Evolutionary conservation across 1,140 invertebrate species (phyloP).

Genomic region (Chelonus insularis): DNA sequence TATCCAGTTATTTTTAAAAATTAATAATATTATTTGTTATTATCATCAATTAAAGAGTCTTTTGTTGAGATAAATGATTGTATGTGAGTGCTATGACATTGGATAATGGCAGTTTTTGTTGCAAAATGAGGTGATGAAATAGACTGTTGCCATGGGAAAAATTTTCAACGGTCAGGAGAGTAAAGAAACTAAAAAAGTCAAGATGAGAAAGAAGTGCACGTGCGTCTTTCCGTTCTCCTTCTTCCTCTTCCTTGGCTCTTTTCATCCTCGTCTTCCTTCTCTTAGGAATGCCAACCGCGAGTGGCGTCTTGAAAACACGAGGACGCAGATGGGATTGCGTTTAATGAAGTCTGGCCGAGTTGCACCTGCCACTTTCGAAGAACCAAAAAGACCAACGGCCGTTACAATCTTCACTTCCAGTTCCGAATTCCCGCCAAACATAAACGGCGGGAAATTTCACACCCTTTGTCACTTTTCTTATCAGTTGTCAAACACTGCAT

Average conservation of each 20-base stretch:
- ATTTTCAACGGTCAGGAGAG: neutral
- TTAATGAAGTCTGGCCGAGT: conserved; percentile 56
- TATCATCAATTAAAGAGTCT: neutral
- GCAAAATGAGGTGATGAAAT: neutral
- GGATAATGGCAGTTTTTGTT: neutral
- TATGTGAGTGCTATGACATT: neutral
- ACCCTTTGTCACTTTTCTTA: no score
- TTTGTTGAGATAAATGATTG: neutral
- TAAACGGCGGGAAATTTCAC: conserved; percentile 13
- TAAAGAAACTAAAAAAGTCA: conserved; percentile 5
- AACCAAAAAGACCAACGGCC: conserved; percentile 40
- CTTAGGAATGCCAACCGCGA: conserved; percentile 34
- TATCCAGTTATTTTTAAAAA: neutral
- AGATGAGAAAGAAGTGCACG: conserved; percentile 12
- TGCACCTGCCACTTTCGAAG: conserved; percentile 54
- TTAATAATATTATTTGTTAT: neutral
- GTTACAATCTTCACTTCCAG: conserved; percentile 35
- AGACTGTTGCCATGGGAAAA: conserved; percentile 16
- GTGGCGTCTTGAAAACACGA: conserved; percentile 47
- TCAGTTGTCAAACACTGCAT: no score
- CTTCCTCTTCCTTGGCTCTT: neutral
- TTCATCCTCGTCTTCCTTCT: conserved; percentile 9
- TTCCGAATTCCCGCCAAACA: conserved; percentile 28
- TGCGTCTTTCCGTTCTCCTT: conserved; percentile 7
- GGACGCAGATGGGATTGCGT: conserved; percentile 56